These are phyloP conservation scores for Sceliomorpha sp. DNA, from an alignment of 2,888 invertebrate genomes.

Conservation along the genomic window DNA sequence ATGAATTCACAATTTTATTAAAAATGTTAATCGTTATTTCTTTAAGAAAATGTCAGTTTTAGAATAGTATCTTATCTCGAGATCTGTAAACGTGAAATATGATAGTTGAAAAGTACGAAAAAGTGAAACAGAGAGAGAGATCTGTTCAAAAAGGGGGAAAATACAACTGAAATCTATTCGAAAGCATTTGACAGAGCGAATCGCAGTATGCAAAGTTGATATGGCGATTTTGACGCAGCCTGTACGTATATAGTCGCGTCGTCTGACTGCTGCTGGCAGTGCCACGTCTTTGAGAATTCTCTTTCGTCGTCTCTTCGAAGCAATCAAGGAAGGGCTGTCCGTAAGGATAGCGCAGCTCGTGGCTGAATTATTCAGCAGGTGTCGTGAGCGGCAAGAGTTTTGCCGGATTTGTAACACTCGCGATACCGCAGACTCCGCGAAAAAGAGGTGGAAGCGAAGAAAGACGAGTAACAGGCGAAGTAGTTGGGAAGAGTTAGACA, in stretches of 20 bases:
- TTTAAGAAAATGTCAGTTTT: no score
- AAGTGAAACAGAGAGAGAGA: no score
- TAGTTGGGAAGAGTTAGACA: constrained; percentile 47
- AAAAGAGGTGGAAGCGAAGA: constrained; percentile 53
- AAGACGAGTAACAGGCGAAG: constrained; percentile 36
- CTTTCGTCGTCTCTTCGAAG: constrained; percentile 53
- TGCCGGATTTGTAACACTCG: constrained; percentile 77
- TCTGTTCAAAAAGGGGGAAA: no score
- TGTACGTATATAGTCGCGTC: constrained; percentile 46
- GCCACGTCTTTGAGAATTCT: constrained; percentile 54
- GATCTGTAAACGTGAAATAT: no score
- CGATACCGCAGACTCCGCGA: constrained; percentile 59
- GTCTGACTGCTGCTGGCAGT: constrained; percentile 50
- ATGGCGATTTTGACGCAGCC: constrained; percentile 49
- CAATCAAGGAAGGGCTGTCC: constrained; percentile 70
- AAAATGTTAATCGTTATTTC: no score
- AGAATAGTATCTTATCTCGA: no score
- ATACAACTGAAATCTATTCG: constrained; percentile 35
- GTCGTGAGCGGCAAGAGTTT: constrained; percentile 74
- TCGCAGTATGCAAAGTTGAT: constrained; percentile 51
- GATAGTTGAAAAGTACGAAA: no score
- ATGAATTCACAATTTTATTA: no score
- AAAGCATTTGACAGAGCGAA: constrained; percentile 49
- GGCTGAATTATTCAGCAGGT: constrained; percentile 78
- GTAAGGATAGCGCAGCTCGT: constrained; percentile 65